These are phyloP conservation scores for Drosophila willistoni DNA, from an alignment of 1,140 invertebrate species.

Conservation along the genomic window DNA sequence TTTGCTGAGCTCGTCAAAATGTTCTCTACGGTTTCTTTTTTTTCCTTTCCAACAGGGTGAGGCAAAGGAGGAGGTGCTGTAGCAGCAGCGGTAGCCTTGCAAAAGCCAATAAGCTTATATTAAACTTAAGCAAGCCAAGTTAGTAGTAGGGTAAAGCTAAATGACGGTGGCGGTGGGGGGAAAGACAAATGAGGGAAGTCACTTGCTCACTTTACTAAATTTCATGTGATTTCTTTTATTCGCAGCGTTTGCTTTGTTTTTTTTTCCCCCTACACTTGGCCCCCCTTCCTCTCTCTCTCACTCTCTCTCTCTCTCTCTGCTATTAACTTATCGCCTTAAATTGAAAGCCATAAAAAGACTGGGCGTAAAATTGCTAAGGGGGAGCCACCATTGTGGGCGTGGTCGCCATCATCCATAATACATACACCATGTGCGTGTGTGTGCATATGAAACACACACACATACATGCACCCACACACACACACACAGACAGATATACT, in stretches of 20 bases:
- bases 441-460: not conserved
- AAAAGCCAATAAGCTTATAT: constrained; percentile 23
- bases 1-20: constrained; percentile 23
- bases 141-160: constrained; percentile 8
- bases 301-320: not conserved
- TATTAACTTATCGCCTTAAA: constrained; percentile 21
- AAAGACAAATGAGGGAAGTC: not conserved
- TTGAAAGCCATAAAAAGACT: constrained; percentile 19
- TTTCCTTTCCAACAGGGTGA: not conserved
- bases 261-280: not conserved
- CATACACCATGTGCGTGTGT: not conserved
- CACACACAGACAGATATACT: not conserved
- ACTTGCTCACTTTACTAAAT: constrained; percentile 17
- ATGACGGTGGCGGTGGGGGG: not conserved
- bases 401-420: constrained; percentile 6
- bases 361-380: not conserved
- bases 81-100: constrained; percentile 3
- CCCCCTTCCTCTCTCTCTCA: not conserved
- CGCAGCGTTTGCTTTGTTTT: constrained; percentile 10
- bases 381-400: not conserved
- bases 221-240: constrained; percentile 23
- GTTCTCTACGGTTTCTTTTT: constrained; percentile 7
- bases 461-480: not conserved
- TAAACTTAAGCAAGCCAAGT: constrained; percentile 18
- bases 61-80: not conserved